These are phyloP conservation scores for Camelus dromedarius DNA, from an alignment of 2,113 vertebrate genomes.

Conservation along the genomic window DNA sequence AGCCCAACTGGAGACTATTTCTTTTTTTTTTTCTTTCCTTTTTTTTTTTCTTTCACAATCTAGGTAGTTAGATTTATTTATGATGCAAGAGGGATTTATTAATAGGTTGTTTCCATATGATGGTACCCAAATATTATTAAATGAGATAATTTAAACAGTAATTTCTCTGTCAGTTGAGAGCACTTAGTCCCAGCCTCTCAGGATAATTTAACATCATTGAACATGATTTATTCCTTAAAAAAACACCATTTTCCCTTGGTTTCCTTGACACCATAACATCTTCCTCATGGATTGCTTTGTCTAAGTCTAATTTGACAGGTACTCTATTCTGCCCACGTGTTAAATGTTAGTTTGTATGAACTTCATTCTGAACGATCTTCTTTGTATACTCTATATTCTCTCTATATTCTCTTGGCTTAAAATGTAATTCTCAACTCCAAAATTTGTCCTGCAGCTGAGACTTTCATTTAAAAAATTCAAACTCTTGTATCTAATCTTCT, in stretches of 20 bases:
- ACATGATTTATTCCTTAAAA: background rate
- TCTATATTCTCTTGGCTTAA: background rate
- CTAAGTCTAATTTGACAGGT: background rate
- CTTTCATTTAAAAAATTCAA: background rate
- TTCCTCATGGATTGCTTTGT: background rate
- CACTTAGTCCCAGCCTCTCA: background rate
- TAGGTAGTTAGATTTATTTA: too few species aligned
- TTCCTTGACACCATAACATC: background rate
- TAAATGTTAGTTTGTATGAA: background rate
- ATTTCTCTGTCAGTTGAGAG: background rate
- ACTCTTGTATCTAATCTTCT: background rate
- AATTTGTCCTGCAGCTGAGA: background rate
- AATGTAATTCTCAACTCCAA: background rate
- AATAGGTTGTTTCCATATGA: background rate
- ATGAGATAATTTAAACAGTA: background rate
- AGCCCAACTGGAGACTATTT: background rate
- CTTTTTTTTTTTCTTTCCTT: background rate
- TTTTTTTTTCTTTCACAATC: background rate
- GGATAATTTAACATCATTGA: background rate
- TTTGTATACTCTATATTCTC: background rate
- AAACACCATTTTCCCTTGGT: background rate
- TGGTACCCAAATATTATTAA: background rate
- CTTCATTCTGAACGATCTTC: background rate
- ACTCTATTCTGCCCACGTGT: too few species aligned
- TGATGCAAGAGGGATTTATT: background rate